Percentiles rank a stretch among this genome's conserved stretches.
Conservation (phyloP, 2,113 vertebrate genomes). For the Lathamus discolor region DNA sequence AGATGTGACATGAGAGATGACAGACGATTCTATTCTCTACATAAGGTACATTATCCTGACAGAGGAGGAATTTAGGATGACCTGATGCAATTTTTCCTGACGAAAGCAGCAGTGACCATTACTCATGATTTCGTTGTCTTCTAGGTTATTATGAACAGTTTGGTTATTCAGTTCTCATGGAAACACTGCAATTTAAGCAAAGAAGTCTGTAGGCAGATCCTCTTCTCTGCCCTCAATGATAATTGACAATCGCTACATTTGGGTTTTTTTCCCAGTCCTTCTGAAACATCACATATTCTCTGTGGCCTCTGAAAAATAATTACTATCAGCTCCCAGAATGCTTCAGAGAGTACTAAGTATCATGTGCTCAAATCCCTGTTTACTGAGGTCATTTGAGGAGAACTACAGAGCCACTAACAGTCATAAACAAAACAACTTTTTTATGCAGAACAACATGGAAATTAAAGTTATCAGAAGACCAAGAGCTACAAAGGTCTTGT, state of each 20-base stretch:
- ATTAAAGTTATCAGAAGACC: not conserved
- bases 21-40: not conserved
- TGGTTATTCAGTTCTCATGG: not conserved
- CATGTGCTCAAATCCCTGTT: not conserved
- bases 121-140: not conserved
- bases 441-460: not conserved
- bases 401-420: not conserved
- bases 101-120: not conserved
- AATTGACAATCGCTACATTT: not conserved
- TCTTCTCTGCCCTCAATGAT: not conserved
- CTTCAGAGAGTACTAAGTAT: not conserved
- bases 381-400: not conserved
- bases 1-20: not conserved
- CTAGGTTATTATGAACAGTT: not conserved
- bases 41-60: not conserved
- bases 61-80: not conserved
- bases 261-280: not conserved
- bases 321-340: not conserved
- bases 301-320: not conserved
- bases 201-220: not conserved
- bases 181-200: not conserved
- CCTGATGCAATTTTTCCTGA: not conserved
- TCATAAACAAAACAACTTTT: not conserved
- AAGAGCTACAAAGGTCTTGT: not conserved
- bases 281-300: not conserved